Evolutionary conservation across 2,797 vertebrate species (phyloP).

Genomic region (Heteromormyrus szaboi): DNA sequence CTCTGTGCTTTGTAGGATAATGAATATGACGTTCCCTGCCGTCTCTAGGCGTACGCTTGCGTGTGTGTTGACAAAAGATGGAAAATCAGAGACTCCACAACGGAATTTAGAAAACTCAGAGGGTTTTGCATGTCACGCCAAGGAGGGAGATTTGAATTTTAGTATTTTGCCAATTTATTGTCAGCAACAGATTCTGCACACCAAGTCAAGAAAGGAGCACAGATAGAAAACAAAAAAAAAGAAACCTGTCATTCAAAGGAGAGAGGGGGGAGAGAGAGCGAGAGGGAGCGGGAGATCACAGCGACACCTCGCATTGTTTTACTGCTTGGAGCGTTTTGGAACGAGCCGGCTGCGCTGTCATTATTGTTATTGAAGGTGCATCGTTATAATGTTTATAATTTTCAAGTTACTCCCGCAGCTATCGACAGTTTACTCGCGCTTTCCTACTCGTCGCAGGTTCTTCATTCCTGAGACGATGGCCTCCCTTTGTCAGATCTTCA

Average conservation of each 20-base stretch:
- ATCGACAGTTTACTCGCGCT: background rate
- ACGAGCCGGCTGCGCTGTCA: constrained; percentile 9
- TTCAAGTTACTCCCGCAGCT: constrained; percentile 5
- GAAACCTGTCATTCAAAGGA: background rate
- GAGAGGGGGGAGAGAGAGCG: background rate
- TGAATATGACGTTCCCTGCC: background rate
- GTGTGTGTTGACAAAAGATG: background rate
- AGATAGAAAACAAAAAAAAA: background rate
- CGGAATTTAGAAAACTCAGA: background rate
- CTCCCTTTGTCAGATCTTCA: constrained; percentile 14
- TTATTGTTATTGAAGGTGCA: constrained; percentile 20
- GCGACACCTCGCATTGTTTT: constrained; percentile 20
- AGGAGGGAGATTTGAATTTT: constrained; percentile 1
- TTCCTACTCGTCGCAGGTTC: constrained; percentile 2
- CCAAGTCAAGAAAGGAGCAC: background rate
- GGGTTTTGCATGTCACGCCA: background rate
- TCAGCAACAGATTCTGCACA: background rate
- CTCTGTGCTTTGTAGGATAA: background rate
- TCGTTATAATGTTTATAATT: constrained; percentile 21
- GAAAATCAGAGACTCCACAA: background rate
- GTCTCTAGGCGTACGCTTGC: background rate
- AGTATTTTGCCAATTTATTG: background rate
- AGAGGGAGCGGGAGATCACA: constrained; percentile 9
- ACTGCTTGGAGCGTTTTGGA: constrained; percentile 20
- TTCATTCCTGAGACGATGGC: constrained; percentile 13